phyloP scores from a whole-genome alignment of 2,888 invertebrate species.

The Stramonita haemastoma region DNA sequence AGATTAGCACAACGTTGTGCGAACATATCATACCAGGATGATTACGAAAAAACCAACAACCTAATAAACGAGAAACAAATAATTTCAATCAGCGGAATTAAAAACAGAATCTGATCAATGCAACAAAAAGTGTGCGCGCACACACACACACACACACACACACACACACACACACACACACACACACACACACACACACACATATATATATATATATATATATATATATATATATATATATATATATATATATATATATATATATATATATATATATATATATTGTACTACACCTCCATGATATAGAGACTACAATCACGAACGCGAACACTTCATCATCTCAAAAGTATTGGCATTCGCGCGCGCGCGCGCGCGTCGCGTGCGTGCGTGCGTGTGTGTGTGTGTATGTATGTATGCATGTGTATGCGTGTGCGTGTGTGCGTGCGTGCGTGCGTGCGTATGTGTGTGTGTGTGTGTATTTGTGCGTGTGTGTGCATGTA shows the following conservation, averaged over 20 bases:
- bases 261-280: neutral
- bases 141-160: neutral
- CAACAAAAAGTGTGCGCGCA: too few species aligned
- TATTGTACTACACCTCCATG: too few species aligned
- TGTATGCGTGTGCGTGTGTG: constrained; percentile 5
- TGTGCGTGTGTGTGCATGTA: constrained; percentile 7
- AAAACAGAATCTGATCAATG: too few species aligned
- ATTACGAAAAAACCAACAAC: too few species aligned
- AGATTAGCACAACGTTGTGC: too few species aligned
- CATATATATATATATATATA: neutral
- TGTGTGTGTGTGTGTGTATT: constrained; percentile 20
- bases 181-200: constrained; percentile 5
- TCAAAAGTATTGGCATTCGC: too few species aligned
- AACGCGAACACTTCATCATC: too few species aligned
- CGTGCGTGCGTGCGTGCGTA: neutral
- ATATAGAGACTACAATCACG: too few species aligned
- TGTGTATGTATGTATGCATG: neutral
- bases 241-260: neutral
- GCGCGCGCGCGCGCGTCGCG: too few species aligned
- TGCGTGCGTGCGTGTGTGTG: neutral
- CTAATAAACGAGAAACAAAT: too few species aligned
- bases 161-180: neutral
- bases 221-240: neutral
- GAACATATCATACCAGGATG: too few species aligned
- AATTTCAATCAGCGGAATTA: too few species aligned